Conservation (phyloP, 2,113 vertebrate species). For the Fregata magnificens region DNA sequence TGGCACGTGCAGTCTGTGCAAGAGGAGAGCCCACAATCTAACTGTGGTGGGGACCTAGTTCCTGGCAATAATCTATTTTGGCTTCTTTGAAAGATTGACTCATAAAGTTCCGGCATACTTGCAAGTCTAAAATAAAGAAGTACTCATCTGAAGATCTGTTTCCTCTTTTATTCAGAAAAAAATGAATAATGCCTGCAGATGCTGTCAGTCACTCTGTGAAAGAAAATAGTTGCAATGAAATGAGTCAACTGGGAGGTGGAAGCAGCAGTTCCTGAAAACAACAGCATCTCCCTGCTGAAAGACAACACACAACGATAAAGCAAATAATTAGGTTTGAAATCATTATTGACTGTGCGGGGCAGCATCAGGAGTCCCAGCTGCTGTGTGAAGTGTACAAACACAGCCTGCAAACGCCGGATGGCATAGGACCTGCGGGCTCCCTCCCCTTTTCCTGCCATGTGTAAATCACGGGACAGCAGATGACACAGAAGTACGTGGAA, state of each 20-base stretch:
- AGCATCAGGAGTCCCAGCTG: not conserved
- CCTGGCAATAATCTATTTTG: not conserved
- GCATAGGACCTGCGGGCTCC: not conserved
- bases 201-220: not conserved
- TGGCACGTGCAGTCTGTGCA: accelerated
- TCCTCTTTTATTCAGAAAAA: not conserved
- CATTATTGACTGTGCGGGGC: not conserved
- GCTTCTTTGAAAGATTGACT: not conserved
- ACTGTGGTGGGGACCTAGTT: not conserved
- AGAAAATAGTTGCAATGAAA: not conserved
- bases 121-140: not conserved
- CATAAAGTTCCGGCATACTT: not conserved
- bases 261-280: not conserved
- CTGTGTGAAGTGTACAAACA: not conserved
- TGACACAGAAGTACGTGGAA: not conserved
- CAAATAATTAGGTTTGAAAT: not conserved
- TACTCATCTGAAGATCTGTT: not conserved
- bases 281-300: not conserved
- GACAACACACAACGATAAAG: not conserved
- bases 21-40: not conserved
- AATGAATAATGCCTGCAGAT: not conserved
- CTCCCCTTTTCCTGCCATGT: not conserved
- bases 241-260: not conserved
- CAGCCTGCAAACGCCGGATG: not conserved
- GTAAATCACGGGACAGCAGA: not conserved